Percentiles rank a stretch among this genome's conserved stretches.
Conservation (phyloP, 2,797 vertebrate genomes). For the Rhincodon typus region DNA sequence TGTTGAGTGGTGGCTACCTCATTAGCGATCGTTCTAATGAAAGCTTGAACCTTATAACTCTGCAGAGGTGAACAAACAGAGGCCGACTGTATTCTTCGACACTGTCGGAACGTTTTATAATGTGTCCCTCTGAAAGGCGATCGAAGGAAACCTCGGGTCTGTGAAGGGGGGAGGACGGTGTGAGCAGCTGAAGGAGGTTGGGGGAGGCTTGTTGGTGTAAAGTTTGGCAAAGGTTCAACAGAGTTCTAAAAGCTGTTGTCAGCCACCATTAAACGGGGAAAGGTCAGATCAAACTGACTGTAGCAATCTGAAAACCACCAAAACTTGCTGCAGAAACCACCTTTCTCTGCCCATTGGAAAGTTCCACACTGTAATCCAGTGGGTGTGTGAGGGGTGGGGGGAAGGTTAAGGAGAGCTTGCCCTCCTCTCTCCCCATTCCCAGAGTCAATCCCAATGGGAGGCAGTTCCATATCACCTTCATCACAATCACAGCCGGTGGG, state of each 20-base stretch:
- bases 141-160: not conserved
- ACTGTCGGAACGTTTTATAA: too few relatives aligned
- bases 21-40: not conserved
- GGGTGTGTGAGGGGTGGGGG: too few relatives aligned
- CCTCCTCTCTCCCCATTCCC: too few relatives aligned
- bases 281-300: too few relatives aligned
- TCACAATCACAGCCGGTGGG: too few relatives aligned
- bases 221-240: not conserved
- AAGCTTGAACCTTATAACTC: slow-evolving; percentile 28
- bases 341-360: not conserved
- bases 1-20: not conserved
- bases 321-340: too few relatives aligned
- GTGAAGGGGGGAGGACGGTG: not conserved
- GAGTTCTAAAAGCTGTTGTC: not conserved
- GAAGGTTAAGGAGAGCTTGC: too few relatives aligned
- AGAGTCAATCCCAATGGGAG: too few relatives aligned
- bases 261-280: not conserved
- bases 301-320: too few relatives aligned
- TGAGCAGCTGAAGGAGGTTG: not conserved
- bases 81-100: not conserved
- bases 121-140: not conserved
- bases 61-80: not conserved
- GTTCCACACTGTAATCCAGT: too few relatives aligned
- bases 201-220: not conserved
- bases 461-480: too few relatives aligned